Base-by-base conservation (phyloP, 2,888 invertebrate species). In the Rhorus exstirpatorius region DNA sequence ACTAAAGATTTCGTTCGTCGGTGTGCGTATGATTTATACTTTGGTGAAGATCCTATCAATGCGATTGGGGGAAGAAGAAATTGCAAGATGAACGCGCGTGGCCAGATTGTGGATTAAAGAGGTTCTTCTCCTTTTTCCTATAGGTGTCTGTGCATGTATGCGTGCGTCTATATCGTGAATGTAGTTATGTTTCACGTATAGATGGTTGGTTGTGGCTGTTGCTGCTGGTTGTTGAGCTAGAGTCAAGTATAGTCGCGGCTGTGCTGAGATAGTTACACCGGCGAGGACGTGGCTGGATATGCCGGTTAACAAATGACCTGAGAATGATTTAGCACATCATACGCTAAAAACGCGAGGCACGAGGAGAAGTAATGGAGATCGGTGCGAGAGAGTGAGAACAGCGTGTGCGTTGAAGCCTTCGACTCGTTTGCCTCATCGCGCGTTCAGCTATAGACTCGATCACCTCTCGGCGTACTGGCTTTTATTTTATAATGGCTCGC, bases 321-420 rank as follows among this genome's bases (percentile, higher is more conserved):
- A 86, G 87, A 87, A 92, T 93, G 93, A 93, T 93, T 92, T 92
- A 90, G 93, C 93, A 91, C 89, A 93, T 93, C 90, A 86, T 81
- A 70, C 74, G 81, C 67, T 79, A 82, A 76, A 83, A 74, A 46
- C 51, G 72, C 67, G 41, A 79, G 17, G 65, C 38, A 41, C 65
- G 65, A 60, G 26, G 24, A 58, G 60, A 35, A 58, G 72, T 31
- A 41, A 74, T 1, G 12, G 53, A 72, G 72, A 65, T 10, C 1
- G 61, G 46, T 44, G 46, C 74, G 17, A 46, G 35, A 35, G 68
- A 71, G 58, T 41, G 63, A 80, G 76, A 70, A 44, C 63, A 65
- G 3, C 49, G 70, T 60, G 60, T 55, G 60, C 19, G 58, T 68
- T 46, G 60, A 68, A 81, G 19, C 76, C 35, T 79, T 86, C 65